A percentile compares a stretch with the other conserved stretches of the same genome.
Evolutionary conservation across 2,888 invertebrate genomes (phyloP).

Genomic region (Adineta ricciae): DNA sequence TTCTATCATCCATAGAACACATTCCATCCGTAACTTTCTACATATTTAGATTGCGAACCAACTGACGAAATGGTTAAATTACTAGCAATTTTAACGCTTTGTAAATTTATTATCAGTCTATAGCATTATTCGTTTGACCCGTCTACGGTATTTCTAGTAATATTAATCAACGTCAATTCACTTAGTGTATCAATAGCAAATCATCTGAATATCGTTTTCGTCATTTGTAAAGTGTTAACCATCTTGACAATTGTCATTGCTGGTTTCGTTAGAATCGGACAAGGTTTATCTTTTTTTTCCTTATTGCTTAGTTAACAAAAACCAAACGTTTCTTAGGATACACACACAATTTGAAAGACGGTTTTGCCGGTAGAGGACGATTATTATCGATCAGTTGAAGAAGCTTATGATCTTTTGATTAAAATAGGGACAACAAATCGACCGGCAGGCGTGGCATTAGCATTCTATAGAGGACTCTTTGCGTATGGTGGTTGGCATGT

Average conservation of each 20-base stretch:
- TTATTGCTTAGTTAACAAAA: constrained; percentile 39
- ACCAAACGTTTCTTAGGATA: constrained; percentile 49
- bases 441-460: constrained; percentile 63
- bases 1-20: no score
- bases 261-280: constrained; percentile 67
- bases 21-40: constrained; percentile 37
- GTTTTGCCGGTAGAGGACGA: background rate
- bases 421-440: constrained; percentile 42
- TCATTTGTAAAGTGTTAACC: constrained; percentile 74
- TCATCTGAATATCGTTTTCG: constrained; percentile 82
- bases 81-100: constrained; percentile 38
- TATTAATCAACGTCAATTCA: constrained; percentile 82
- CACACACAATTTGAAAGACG: background rate
- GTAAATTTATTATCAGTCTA: constrained; percentile 35
- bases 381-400: background rate
- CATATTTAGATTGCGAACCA: constrained; percentile 42
- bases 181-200: constrained; percentile 85
- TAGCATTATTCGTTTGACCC: no score
- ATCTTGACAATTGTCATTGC: constrained; percentile 68
- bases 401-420: background rate
- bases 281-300: no score
- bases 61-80: constrained; percentile 36
- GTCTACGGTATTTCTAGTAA: constrained; percentile 59
- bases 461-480: constrained; percentile 72
- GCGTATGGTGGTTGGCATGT: constrained; percentile 73